Evolutionary conservation across 2,113 vertebrate species (phyloP).

Genomic region (Alectura lathami): DNA sequence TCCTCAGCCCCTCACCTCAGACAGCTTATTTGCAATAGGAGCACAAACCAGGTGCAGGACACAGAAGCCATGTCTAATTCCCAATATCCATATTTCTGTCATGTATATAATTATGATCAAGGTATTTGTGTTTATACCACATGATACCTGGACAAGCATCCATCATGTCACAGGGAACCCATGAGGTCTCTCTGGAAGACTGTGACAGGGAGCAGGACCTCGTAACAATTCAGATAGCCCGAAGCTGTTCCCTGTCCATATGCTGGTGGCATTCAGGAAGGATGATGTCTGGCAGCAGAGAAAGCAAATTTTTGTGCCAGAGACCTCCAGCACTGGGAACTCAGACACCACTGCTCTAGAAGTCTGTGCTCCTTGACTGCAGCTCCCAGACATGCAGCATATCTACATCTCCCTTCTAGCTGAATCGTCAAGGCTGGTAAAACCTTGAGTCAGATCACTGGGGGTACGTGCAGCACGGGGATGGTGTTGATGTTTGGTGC

Average conservation of each 20-base stretch:
- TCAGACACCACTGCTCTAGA: background rate
- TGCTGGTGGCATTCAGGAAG: background rate
- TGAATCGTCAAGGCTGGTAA: background rate
- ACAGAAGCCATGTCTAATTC: background rate
- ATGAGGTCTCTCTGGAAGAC: background rate
- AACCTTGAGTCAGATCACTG: accelerated
- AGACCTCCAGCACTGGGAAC: background rate
- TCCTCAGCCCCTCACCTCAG: background rate
- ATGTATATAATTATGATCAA: background rate
- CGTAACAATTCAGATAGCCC: background rate
- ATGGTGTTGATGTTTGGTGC: background rate
- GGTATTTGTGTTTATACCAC: background rate
- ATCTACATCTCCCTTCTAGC: background rate
- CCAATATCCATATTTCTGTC: background rate
- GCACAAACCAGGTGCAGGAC: background rate
- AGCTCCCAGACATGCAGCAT: accelerated
- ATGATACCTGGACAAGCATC: background rate
- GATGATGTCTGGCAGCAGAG: background rate
- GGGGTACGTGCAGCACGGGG: background rate
- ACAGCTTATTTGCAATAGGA: background rate
- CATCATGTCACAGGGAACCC: background rate
- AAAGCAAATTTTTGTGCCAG: background rate
- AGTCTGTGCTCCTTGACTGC: too few species aligned
- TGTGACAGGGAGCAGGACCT: background rate
- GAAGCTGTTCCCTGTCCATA: background rate